Base-by-base conservation (phyloP, 1,140 invertebrate genomes). In the Dysdera silvatica region DNA sequence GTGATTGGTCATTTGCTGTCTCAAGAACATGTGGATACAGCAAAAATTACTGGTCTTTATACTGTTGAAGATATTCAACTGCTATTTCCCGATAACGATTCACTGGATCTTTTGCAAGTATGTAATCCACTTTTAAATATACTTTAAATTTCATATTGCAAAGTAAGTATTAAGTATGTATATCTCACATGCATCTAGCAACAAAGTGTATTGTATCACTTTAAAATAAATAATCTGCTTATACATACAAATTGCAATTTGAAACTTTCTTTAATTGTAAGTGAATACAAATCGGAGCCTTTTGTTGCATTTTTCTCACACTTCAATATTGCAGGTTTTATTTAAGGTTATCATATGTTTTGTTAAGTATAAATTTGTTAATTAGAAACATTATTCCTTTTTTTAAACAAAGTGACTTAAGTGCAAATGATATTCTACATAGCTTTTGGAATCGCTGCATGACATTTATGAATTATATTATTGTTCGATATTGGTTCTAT, bases 61-160 rank as follows among this genome's bases (percentile, higher is more conserved):
- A 83, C 85, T 3, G 74, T 84, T 2, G 86, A 89, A 69, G 87
- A 91, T 72, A 88, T 91, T 73, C 87, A 88, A 74, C 78, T 84
- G 14, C 80, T 85, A 65, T 86, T 83, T 72, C 85, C 86, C 54
- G 84, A 87, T 65, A 84, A 82, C 67, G 88, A 89, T 70, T 84
- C 87, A 1, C 74, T 82, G 51, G 84, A 88, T 72, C 78, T 86
- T 57, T 74, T 88, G 23, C 82, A 84, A 72, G 68, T 69, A 55
- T 5, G 35, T 8, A 10, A 40, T 40, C n/a, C 31, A 5, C 18
- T 45, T 45, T 6, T 6, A n/a, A 6, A n/a, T n/a, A 47, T 8
- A 47, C 18, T 6, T 18, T 20, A 3, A 20, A 20, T 6, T 47
- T 12, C 18, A 4, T 16, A 45, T 45, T 45, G n/a, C 23, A 2